Evolutionary conservation across 2,113 vertebrate species (phyloP).

Genomic region (Naja naja): DNA sequence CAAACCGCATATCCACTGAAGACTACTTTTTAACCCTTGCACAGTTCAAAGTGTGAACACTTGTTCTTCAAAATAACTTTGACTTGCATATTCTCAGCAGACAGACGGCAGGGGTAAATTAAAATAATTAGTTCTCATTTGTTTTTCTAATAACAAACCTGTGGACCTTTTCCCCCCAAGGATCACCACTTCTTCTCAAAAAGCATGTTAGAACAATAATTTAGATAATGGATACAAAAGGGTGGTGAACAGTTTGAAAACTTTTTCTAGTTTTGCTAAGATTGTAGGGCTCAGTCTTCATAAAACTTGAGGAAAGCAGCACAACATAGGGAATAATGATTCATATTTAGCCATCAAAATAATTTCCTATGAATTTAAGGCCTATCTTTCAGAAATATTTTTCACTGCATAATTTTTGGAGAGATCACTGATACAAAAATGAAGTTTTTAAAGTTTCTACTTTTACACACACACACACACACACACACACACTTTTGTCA

Average conservation of each 20-base stretch:
- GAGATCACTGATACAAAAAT: neutral
- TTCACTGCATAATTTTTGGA: neutral
- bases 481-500: neutral
- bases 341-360: neutral
- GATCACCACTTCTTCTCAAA: neutral
- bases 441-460: neutral
- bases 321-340: neutral
- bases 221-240: neutral
- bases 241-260: neutral
- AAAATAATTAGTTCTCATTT: neutral
- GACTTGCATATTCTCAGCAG: neutral
- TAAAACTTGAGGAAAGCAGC: neutral
- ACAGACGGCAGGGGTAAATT: neutral
- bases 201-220: neutral
- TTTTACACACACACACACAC: neutral
- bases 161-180: neutral
- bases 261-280: neutral
- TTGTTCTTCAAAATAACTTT: neutral
- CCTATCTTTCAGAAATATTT: neutral
- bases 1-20: constrained; percentile 54
- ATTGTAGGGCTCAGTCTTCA: neutral
- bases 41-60: constrained; percentile 10
- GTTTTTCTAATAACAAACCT: neutral
- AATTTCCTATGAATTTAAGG: neutral
- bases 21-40: constrained; percentile 65